phyloP scores from a whole-genome alignment of 2,888 invertebrate genomes.

The Dromius quadrimaculatus region DNA sequence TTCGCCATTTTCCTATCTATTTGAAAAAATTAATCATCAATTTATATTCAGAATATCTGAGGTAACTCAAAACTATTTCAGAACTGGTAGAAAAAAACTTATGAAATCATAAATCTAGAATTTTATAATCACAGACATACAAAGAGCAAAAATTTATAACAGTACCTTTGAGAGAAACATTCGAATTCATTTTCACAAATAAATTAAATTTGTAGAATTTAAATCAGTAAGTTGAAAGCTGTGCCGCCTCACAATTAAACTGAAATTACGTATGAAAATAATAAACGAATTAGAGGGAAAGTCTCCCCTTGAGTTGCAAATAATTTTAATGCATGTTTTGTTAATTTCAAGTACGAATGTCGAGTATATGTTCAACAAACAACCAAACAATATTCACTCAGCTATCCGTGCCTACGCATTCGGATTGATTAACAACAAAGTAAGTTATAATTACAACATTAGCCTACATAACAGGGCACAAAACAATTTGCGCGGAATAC shows the following conservation, averaged over 20 bases:
- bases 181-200: no score
- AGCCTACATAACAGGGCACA: slow-evolving; percentile 33
- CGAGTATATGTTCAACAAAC: background rate
- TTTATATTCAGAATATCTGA: no score
- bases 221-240: no score
- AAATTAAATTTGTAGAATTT: no score
- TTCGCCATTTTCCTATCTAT: no score
- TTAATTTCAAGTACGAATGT: slow-evolving; percentile 20
- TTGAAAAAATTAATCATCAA: no score
- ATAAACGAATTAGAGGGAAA: background rate
- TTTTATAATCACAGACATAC: no score
- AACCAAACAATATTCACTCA: slow-evolving; percentile 20
- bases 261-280: background rate
- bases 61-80: no score
- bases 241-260: background rate
- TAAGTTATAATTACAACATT: slow-evolving; percentile 41
- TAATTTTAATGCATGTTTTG: background rate
- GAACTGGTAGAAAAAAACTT: no score
- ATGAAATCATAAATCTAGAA: no score
- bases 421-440: slow-evolving; percentile 35
- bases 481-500: slow-evolving; percentile 38
- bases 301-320: background rate
- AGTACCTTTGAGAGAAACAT: no score
- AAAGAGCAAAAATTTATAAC: no score
- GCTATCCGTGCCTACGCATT: slow-evolving; percentile 29